Percentiles rank a stretch among this genome's conserved stretches.
Conservation (phyloP, 2,888 invertebrate species). For the Eustalomyia histrio region DNA sequence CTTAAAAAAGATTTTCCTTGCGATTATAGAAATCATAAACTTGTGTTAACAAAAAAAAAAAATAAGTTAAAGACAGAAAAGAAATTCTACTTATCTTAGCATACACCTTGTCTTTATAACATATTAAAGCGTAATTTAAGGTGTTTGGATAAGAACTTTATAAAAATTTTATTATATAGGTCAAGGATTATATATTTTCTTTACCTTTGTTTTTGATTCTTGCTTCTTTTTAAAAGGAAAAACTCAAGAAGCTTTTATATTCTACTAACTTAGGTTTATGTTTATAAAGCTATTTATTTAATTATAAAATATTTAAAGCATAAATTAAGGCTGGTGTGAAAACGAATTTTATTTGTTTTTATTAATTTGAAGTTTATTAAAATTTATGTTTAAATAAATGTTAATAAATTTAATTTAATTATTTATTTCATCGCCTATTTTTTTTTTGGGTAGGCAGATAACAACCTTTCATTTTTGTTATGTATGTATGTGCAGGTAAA, state of each 20-base stretch:
- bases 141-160: neutral
- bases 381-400: constrained; percentile 18
- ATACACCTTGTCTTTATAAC: constrained; percentile 3
- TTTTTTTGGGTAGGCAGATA: neutral
- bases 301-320: neutral
- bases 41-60: neutral
- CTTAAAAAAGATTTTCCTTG: neutral
- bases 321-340: neutral
- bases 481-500: neutral
- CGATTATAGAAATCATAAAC: neutral
- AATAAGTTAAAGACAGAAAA: neutral
- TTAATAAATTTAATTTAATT: constrained; percentile 39
- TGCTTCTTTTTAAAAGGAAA: neutral
- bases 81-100: neutral
- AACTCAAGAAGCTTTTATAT: neutral
- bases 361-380: constrained; percentile 39
- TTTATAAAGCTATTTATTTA: neutral
- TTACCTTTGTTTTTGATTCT: neutral
- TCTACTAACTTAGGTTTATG: neutral
- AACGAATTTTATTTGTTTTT: constrained; percentile 3
- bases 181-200: constrained; percentile 20
- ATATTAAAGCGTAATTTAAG: constrained; percentile 32
- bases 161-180: constrained; percentile 16
- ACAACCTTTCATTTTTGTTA: neutral
- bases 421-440: constrained; percentile 28